These are phyloP conservation scores for Brachypteracias leptosomus DNA, from an alignment of 2,113 vertebrate genomes.

Conservation along the genomic window DNA sequence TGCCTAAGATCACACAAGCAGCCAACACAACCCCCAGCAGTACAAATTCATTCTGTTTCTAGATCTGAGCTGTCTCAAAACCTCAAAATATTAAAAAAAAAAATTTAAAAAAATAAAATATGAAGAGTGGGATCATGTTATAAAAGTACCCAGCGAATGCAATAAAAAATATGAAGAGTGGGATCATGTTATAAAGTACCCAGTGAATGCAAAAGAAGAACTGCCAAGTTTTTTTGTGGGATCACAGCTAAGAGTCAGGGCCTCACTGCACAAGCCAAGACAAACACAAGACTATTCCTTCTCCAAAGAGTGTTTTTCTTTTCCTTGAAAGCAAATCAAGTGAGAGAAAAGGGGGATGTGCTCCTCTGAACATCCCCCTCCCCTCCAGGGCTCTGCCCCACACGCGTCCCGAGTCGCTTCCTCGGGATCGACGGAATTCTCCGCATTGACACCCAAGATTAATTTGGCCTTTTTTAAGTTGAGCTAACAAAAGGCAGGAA, in stretches of 20 bases:
- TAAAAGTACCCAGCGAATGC: neutral
- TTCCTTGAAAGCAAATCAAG: neutral
- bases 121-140: neutral
- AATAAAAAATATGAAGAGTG: neutral
- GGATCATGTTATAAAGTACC: neutral
- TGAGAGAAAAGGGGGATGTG: neutral
- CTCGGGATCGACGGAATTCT: neutral
- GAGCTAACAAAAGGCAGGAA: conserved; percentile 51
- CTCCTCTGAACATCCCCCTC: too few relatives aligned
- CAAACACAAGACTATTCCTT: neutral
- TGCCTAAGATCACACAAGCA: neutral
- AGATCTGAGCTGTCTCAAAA: neutral
- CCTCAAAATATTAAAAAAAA: too few relatives aligned
- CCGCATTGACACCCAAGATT: conserved; percentile 23
- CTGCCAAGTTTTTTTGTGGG: neutral
- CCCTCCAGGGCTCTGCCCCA: neutral
- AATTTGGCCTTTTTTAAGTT: conserved; percentile 13
- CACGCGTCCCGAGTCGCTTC: neutral
- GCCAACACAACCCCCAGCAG: neutral
- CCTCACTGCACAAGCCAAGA: neutral
- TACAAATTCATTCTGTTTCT: neutral
- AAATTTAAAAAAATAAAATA: too few relatives aligned
- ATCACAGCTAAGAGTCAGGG: neutral
- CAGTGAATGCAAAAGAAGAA: neutral
- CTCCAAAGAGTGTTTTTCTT: neutral